Evolutionary conservation across 2,888 invertebrate species (phyloP), one percentile per base, ranked within the genome.

Genomic region (Anticlea derivata): DNA sequence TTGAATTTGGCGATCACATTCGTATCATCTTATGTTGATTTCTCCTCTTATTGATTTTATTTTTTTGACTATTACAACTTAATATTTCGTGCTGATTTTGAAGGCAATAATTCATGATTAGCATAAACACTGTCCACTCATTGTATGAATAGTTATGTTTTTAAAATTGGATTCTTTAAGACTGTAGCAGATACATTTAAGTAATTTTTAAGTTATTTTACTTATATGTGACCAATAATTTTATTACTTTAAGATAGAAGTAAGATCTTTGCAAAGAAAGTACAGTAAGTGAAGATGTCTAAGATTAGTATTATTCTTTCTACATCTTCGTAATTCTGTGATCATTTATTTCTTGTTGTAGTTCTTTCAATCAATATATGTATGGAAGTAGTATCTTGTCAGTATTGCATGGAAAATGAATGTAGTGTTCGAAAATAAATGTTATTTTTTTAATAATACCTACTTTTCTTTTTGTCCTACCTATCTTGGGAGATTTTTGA

Each of bases 351-450:
- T 79, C 73, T 78, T 80, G 80, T 86, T 86, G 82, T 83, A 83
- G 75, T 81, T 80, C 76, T 77, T 73, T 74, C 73, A 77, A 83
- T 81, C 73, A 71, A 76, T 83, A 79, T 81, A 75, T 73, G 68
- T 75, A 68, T 75, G 75, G 67, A 80, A 78, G 79, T 83, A 83
- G 83, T 76, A 68, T 84, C 78, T 77, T 70, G 75, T 86, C 80
- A 82, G 82, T 81, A 84, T 83, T 89, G 87, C 86, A 88, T 87
- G 87, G 62, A 80, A 79, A 80, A 83, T 82, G 75, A 79, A 81
- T 81, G 83, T 82, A 82, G 79, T 80, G 83, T 86, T 83, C 80
- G 75, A 84, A 80, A 85, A 84, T 86, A 88, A 86, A 87, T 86
- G 83, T 84, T 88, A 87, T 88, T 86, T 88, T 88, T 86, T 80